A percentile compares a stretch with the other conserved stretches of the same genome.
phyloP scores from a whole-genome alignment of 2,797 vertebrate genomes.

The Enteromius argenteus region DNA sequence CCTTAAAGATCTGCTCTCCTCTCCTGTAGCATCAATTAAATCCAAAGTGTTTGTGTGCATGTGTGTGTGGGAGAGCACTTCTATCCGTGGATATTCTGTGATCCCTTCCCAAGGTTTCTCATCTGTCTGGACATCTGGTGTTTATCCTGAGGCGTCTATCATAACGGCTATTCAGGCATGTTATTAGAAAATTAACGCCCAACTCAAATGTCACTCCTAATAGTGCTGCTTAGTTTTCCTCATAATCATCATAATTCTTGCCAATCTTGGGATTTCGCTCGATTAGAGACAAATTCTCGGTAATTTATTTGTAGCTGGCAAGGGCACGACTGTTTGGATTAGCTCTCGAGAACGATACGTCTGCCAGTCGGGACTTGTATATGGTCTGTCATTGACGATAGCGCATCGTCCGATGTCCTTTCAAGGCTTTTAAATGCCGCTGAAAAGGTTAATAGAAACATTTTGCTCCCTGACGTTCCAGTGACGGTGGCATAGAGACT shows the following conservation, averaged over 20 bases:
- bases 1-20: conserved; percentile 58
- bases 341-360: conserved; percentile 31
- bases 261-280: conserved; percentile 60
- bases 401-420: conserved; percentile 20
- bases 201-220: conserved; percentile 73
- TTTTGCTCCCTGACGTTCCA: conserved; percentile 15
- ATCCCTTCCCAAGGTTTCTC: conserved; percentile 66
- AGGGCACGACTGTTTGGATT: conserved; percentile 56
- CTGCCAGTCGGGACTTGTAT: conserved; percentile 32
- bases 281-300: conserved; percentile 59
- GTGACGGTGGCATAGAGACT: conserved; percentile 11
- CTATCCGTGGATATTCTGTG: conserved; percentile 62
- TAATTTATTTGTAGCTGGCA: conserved; percentile 56
- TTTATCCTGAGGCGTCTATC: conserved; percentile 74
- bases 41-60: conserved; percentile 40
- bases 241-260: conserved; percentile 52
- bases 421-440: conserved; percentile 35
- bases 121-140: conserved; percentile 75
- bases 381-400: conserved; percentile 7
- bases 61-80: conserved; percentile 40
- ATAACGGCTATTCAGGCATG: conserved; percentile 77
- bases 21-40: conserved; percentile 53
- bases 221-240: conserved; percentile 63
- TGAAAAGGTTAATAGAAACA: conserved; percentile 44
- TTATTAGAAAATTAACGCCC: conserved; percentile 72